Conservation (phyloP, 2,797 vertebrate genomes). For the Cynopterus sphinx region DNA sequence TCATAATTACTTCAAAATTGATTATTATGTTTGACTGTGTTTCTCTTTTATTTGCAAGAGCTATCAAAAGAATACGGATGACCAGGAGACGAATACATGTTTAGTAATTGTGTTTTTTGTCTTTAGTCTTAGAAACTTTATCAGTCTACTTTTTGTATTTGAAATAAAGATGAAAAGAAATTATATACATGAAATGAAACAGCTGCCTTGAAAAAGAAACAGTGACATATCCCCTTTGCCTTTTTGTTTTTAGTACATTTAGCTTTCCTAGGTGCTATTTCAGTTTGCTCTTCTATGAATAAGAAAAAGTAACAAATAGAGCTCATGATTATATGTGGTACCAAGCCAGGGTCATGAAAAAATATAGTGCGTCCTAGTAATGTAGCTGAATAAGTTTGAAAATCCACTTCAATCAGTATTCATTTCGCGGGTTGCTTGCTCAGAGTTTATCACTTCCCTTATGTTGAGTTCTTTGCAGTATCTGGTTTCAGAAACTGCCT, state of each 20-base stretch:
- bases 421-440: conserved; percentile 10
- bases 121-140: conserved; percentile 10
- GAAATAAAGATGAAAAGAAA: conserved; percentile 10
- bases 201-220: neutral
- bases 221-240: neutral
- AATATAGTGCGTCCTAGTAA: neutral
- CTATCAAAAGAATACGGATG: neutral
- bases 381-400: conserved; percentile 11
- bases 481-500: conserved; percentile 55
- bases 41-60: neutral
- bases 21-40: neutral
- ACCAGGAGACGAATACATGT: neutral
- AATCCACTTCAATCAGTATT: conserved; percentile 38
- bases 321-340: neutral
- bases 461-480: neutral
- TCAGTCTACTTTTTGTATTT: conserved; percentile 24
- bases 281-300: neutral
- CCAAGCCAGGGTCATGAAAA: neutral
- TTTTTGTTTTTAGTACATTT: neutral
- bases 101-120: neutral
- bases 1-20: neutral
- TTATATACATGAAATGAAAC: neutral
- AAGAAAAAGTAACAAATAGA: neutral
- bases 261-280: neutral
- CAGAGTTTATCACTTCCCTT: neutral